phyloP scores from a whole-genome alignment of 2,888 invertebrate species.

The Parnassius orleans region DNA sequence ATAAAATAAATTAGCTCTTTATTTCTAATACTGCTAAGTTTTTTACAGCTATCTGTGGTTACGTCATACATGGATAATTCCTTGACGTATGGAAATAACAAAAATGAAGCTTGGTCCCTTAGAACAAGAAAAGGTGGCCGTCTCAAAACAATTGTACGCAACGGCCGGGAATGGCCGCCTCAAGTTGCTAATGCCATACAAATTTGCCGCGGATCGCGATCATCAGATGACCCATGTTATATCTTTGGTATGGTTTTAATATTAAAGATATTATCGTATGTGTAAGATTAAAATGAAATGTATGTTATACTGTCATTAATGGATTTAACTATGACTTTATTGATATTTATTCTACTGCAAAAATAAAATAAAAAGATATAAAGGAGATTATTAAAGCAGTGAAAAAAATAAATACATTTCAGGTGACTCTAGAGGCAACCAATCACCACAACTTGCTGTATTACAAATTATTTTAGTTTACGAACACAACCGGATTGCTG shows the following conservation, averaged over 20 bases:
- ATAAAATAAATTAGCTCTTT: no score
- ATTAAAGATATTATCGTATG: no score
- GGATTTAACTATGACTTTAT: no score
- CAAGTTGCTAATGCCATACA: constrained; percentile 4
- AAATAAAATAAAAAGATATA: no score
- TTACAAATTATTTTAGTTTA: constrained; percentile 80
- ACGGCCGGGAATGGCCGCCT: constrained; percentile 19
- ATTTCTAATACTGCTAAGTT: no score
- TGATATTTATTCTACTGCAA: no score
- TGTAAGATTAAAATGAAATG: no score
- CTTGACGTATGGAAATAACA: constrained; percentile 11
- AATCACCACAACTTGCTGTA: constrained; percentile 82
- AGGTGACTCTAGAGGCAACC: constrained; percentile 83
- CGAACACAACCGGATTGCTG: constrained; percentile 25
- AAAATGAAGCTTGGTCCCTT: constrained; percentile 7
- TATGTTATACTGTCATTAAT: no score
- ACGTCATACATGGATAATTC: constrained; percentile 22
- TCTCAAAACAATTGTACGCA: constrained; percentile 12
- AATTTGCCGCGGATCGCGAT: constrained; percentile 2
- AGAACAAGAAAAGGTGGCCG: constrained; percentile 17
- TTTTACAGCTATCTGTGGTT: background rate
- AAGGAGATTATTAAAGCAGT: no score
- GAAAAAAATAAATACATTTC: constrained; percentile 19
- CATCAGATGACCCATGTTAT: constrained; percentile 20
- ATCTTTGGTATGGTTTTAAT: constrained; percentile 14